phyloP scores from a whole-genome alignment of 2,797 vertebrate genomes.

The Sebastes trivittatus region DNA sequence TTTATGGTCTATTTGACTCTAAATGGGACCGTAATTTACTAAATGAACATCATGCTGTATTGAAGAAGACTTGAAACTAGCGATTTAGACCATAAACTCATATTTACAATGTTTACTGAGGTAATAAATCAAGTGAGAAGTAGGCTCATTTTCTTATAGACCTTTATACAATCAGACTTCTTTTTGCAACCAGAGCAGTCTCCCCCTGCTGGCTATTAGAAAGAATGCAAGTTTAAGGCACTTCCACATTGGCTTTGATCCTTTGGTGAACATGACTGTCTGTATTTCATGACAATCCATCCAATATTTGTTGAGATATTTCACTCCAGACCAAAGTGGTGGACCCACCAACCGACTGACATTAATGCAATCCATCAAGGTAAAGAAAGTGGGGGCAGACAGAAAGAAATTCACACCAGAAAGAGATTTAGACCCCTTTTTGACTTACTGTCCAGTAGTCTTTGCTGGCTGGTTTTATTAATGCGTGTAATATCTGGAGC shows the following conservation, averaged over 20 bases:
- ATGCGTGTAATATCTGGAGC: constrained; percentile 6
- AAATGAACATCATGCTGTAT: no score
- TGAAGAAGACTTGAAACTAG: no score
- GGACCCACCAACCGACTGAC: neutral
- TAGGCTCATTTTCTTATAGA: no score
- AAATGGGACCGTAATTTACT: no score
- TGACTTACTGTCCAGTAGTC: constrained; percentile 14
- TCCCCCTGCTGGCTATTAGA: no score
- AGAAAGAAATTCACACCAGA: neutral
- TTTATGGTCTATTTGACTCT: no score
- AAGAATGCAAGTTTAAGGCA: no score
- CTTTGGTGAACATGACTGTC: neutral
- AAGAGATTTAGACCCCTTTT: neutral
- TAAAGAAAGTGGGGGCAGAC: neutral
- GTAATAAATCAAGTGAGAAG: no score
- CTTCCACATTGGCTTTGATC: neutral
- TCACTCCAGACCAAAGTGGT: neutral
- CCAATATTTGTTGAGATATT: neutral
- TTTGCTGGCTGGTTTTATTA: neutral
- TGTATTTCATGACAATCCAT: neutral
- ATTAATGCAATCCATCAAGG: neutral
- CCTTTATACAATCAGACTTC: no score
- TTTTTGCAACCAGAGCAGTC: no score
- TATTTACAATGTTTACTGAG: no score
- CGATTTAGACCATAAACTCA: no score